Base-by-base conservation (phyloP, 1,140 invertebrate genomes). In the Scaptodrosophila lebanonensis region DNA sequence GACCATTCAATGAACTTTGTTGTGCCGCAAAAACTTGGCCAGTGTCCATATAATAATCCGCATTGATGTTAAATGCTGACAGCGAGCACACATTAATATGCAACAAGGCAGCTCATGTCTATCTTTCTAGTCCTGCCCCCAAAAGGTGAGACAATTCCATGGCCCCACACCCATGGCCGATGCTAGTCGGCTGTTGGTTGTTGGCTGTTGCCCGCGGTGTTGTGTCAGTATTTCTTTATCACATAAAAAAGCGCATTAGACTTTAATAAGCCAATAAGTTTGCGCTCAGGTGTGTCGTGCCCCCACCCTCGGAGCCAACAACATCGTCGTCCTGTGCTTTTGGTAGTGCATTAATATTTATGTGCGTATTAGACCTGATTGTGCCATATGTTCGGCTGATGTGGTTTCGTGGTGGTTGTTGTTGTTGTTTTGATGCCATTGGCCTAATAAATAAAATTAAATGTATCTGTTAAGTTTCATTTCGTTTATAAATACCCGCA, bases 261-360 rank as follows among this genome's bases (percentile, higher is more conserved):
- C 58, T 83, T 82, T 82, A 82, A 82, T 82, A 82, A 82, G 75
- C 70, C 75, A 83, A 82, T 82, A 82, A 83, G 75, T 82, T 83
- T 75, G 76, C 75, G 60, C 42, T 33, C 39, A 57, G 75, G 75
- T 66, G 72, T 61, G 48, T 57, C 64, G 9, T 42, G 30, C 16
- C 30, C 25, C 47, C 48, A 32, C 47, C 22, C 17, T 17, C 36
- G 57, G 29, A 53, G 48, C 25, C 35, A 39, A 60, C 53, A 57
- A 25, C 32, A 11, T 17, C n/a, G 2, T 9, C 33, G 9, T 22
- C 35, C 32, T 30, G 32, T 47, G 35, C 48, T 27, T 5, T 3
- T 4, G 17, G 25, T 63, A 77, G 48, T 79, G 75, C 73, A 79
- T 79, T 79, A 79, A 79, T 79, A 79, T 82, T 79, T 79, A 79